phyloP scores from a whole-genome alignment of 2,888 invertebrate species.

The Pandemis corylana region DNA sequence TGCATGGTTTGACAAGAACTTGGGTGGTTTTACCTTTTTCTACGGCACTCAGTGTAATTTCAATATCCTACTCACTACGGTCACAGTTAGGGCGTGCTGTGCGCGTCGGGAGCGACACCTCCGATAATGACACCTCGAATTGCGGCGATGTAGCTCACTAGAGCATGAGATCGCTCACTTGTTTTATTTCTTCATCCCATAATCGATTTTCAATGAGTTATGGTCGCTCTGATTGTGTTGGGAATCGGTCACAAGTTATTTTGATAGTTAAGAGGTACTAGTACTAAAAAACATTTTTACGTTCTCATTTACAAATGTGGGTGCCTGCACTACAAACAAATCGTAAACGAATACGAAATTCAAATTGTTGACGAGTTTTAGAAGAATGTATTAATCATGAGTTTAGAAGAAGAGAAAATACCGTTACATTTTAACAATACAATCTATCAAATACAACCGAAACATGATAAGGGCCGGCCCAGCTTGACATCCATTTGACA shows the following conservation, averaged over 20 bases:
- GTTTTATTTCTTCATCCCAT: conserved; percentile 52
- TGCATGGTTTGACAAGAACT: too few species aligned
- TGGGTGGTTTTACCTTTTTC: too few species aligned
- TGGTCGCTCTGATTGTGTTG: conserved; percentile 45
- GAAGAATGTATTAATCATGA: not conserved
- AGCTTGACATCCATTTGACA: conserved; percentile 12
- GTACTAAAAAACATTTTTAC: not conserved
- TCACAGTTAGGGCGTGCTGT: not conserved
- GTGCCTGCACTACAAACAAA: conserved; percentile 2
- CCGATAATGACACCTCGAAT: conserved; percentile 48
- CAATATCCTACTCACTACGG: not conserved
- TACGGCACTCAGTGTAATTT: not conserved
- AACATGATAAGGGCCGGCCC: conserved; percentile 18
- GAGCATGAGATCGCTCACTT: conserved; percentile 62
- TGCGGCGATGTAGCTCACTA: conserved; percentile 65
- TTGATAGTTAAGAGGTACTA: not conserved
- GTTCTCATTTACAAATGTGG: conserved; percentile 3
- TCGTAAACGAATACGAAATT: not conserved
- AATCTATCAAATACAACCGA: not conserved
- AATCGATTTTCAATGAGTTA: conserved; percentile 60
- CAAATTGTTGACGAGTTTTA: not conserved
- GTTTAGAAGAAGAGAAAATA: not conserved
- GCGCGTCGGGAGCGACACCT: conserved; percentile 36
- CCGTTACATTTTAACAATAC: conserved; percentile 23
- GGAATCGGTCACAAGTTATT: conserved; percentile 21